Conservation (phyloP, 2,113 vertebrate genomes). For the Otus sunia region DNA sequence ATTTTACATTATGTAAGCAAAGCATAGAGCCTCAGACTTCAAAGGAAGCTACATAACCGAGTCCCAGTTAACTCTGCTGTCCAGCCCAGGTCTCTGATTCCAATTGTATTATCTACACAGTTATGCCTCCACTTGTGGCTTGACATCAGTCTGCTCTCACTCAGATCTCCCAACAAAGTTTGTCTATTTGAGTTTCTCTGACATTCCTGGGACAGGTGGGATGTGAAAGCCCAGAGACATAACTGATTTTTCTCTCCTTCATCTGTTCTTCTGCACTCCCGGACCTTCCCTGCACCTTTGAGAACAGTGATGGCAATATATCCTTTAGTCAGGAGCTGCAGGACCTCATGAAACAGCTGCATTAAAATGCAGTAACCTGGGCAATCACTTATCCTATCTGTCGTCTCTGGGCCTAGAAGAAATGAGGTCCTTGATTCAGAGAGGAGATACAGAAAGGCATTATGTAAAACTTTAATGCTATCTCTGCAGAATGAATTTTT, state of each 20-base stretch:
- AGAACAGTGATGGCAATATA: not conserved
- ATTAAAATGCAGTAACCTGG: not conserved
- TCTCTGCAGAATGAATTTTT: not conserved
- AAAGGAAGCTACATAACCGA: not conserved
- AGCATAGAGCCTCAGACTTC: not conserved
- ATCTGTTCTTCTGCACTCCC: not conserved
- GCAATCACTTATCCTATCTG: not conserved
- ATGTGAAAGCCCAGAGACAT: not conserved
- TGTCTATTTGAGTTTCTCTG: not conserved
- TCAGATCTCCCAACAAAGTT: not conserved
- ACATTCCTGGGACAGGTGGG: not conserved
- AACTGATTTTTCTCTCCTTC: not conserved
- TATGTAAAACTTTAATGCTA: constrained; percentile 25
- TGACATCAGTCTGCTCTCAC: not conserved
- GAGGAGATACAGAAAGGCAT: not conserved
- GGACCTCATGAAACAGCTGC: not conserved
- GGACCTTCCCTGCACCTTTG: not conserved
- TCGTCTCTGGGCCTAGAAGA: not conserved
- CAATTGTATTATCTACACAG: not conserved
- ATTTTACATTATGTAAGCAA: not conserved
- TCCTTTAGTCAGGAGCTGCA: not conserved
- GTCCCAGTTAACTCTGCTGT: not conserved
- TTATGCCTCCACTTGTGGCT: not conserved
- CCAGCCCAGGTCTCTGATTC: not conserved
- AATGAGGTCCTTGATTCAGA: not conserved